Evolutionary conservation across 2,113 vertebrate genomes (phyloP).

Genomic region (Sisor rabdophorus): DNA sequence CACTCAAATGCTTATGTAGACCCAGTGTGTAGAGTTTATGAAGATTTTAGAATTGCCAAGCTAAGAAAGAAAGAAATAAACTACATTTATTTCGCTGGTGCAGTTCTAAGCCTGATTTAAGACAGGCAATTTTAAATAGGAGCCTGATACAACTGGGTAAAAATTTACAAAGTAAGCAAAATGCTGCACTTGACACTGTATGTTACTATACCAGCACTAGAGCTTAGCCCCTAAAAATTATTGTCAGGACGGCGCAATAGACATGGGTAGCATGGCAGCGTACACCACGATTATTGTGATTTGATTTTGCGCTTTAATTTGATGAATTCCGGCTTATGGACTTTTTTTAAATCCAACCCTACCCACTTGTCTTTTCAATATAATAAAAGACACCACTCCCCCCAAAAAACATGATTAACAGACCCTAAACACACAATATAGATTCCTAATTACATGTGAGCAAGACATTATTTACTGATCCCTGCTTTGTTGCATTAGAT

Average conservation of each 20-base stretch:
- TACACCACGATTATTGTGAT: too few relatives aligned
- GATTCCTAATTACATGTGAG: neutral
- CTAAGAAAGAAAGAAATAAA: neutral
- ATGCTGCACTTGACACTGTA: neutral
- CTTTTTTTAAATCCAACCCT: too few relatives aligned
- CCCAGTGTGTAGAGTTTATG: neutral
- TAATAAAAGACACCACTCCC: neutral
- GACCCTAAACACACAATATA: neutral
- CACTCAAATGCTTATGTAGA: constrained; percentile 15
- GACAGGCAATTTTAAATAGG: too few relatives aligned
- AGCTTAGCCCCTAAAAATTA: neutral
- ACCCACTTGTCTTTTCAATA: too few relatives aligned
- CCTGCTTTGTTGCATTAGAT: neutral
- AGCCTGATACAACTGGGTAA: too few relatives aligned
- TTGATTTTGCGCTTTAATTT: too few relatives aligned
- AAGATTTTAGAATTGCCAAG: neutral
- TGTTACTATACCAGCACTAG: neutral
- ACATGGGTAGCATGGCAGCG: too few relatives aligned
- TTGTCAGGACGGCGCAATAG: neutral
- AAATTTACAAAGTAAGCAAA: neutral
- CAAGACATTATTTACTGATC: neutral
- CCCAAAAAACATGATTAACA: neutral
- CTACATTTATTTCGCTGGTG: neutral
- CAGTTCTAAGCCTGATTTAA: neutral
- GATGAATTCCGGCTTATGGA: too few relatives aligned